Evolutionary conservation across 2,797 vertebrate species (phyloP), one percentile per base, ranked within the genome.

Genomic region (Protosalanx chinensis): DNA sequence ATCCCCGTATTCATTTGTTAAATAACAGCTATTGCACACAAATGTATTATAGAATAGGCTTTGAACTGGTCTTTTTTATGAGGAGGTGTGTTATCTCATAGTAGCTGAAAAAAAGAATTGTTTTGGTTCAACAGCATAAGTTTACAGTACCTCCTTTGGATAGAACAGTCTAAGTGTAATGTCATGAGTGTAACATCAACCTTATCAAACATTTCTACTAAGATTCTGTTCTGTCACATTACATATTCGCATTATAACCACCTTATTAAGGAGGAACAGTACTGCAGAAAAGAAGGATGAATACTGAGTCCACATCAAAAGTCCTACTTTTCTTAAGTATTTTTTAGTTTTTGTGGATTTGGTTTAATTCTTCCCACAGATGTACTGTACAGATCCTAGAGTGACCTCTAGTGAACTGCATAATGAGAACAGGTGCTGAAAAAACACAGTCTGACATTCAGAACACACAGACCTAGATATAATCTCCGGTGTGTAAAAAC

Each of bases 21-120:
- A 73, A 65, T 82, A 71, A 51, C 85, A 71, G 73, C 79, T 87
- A 89, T 89, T 91, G 88, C 88, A 90, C 88, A 89, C 80, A 87
- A 82, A 86, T 69, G 78, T 58, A 71, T 67, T 74, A 32, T 72
- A 30, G 57, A 23, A 20, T 27, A 61, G 72, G 74, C 64, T 66
- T 67, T 76, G 37, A 78, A 77, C 69, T 75, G 79, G 71, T 81
- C 81, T 57, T 83, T 76, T 76, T 74, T 76, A 79, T 79, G 75
- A 87, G 76, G 84, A 88, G 82, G 83, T 80, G 85, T 79, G 76
- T 82, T 76, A 82, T 79, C 53, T 18, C 64, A 84, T 71, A 81
- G 77, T 80, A n/a, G 75, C 80, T 75, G 23, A 27, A 69, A 37
- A 68, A 23, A n/a, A 37, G 20, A 58, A 78, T 88, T 81, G 75